Base-by-base conservation (phyloP, 1,140 invertebrate species). In the Pseudomyrmex cubaensis region DNA sequence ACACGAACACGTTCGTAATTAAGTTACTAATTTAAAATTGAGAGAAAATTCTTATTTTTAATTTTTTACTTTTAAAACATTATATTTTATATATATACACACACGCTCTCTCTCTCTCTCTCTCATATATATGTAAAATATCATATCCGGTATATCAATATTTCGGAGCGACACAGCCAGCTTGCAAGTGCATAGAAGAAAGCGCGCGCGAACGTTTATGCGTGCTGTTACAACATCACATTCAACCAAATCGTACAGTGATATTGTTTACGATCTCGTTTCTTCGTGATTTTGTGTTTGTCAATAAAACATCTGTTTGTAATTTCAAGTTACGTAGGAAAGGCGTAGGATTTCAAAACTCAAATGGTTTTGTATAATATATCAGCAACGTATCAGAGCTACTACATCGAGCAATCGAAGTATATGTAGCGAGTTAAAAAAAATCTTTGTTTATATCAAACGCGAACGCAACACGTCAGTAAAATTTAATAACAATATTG, bases 111-210 rank as follows among this genome's bases (percentile, higher is more conserved):
- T 35, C 5, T 35, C 5, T 20, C 20, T 20, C 20, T 20, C 20
- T n/a, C n/a, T 35, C 35, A 7, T 5, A 35, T 35, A 35, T 52
- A 52, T 52, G 13, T 52, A 3, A 0, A 12, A 50, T 50, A 52
- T 22, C 25, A 70, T 66, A 70, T 15, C 54, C 50, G 64, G 64
- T 70, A 70, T 80, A 48, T 70, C 76, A 59, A 70, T 80, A 80
- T 70, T 54, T 59, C 25, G 54, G 54, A 50, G 50, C 75, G 57
- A 69, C 57, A 15, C 10, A 48, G 22, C 46, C 46, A 52, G 59
- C 2, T n/a, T 76, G 54, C 76, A 12, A 57, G 44, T 15, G 13
- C 52, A 50, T 50, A 44, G 56, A 61, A 61, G 20, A 54, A 70
- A 80, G 59, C 44, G 25, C 54, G 48, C 22, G 22, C 35, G 25